Evolutionary conservation across 1,140 invertebrate species (phyloP), one percentile per base, ranked within the genome.

Genomic region (Thalassaphorura encarpata): DNA sequence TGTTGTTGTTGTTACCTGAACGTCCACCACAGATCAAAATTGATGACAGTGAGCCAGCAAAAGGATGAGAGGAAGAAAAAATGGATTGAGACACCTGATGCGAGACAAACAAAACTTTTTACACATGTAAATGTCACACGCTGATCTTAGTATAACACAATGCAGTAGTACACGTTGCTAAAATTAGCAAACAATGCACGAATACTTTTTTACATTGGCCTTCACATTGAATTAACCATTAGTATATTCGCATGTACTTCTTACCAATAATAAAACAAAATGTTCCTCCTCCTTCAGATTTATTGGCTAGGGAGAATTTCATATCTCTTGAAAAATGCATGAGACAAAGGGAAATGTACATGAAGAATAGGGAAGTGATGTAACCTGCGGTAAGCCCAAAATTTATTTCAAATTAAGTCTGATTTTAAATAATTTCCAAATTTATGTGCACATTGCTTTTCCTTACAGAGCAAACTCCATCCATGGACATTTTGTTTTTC

Each of bases 401-500:
- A n/a, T 36, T 11, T 36, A 36, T 36, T 11, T 36, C n/a, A 8
- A 36, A 36, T 36, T 36, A 11, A n/a, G 8, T n/a, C 33, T 11
- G 8, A 11, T 8, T n/a, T 11, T 36, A 36, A 36, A 36, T 36
- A 11, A n/a, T n/a, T 11, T 36, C 33, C 33, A 36, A 11, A 36
- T 11, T 36, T 36, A 36, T 36, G n/a, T 36, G 8, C n/a, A 11
- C 8, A 11, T 8, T 36, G n/a, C n/a, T 36, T 11, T 36, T 36
- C 33, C 33, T n/a, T n/a, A n/a, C 48, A 51, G 3, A 51, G 16
- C 3, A 52, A 23, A 23, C 46, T 59, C 45, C 55, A 64, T 1
- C 54, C 58, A 33, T 64, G 62, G 4, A 60, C 40, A 41, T 60
- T 60, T 45, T 64, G 54, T n/a, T 54, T 64, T 29, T 64, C 62